Conservation (phyloP, 2,797 vertebrate species). For the Sternotherus odoratus region DNA sequence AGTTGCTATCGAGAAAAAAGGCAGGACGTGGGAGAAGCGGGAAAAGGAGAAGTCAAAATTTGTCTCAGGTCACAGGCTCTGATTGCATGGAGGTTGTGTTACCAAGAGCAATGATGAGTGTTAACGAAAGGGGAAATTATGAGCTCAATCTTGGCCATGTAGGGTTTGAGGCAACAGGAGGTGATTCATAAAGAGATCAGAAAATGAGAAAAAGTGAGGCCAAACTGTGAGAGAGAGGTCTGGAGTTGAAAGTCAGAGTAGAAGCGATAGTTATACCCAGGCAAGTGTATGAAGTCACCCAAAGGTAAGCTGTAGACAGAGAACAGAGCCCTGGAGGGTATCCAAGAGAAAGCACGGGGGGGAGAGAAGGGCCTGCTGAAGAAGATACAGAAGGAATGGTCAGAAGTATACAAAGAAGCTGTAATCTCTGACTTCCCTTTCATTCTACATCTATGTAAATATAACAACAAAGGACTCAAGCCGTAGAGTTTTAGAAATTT, state of each 20-base stretch:
- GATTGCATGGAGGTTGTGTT: not conserved
- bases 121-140: not conserved
- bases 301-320: not conserved
- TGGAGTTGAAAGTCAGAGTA: not conserved
- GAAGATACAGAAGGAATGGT: not conserved
- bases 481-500: not conserved
- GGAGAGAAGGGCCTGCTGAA: not conserved
- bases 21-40: not conserved
- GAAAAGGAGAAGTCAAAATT: not conserved
- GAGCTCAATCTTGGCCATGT: not conserved
- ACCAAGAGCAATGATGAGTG: not conserved
- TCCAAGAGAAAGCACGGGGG: not conserved
- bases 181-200: not conserved
- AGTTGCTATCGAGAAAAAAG: not conserved
- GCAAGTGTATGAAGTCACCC: not conserved
- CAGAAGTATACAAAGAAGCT: not conserved
- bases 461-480: not conserved
- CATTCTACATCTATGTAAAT: not conserved
- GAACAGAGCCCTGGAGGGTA: not conserved
- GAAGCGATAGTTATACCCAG: not conserved
- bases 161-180: not conserved
- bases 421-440: not conserved
- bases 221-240: not conserved
- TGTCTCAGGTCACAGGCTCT: not conserved
- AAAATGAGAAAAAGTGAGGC: not conserved